Base-by-base conservation (phyloP, 92 coral and sea anemone genomes). In the Scolanthus callimorphus region DNA sequence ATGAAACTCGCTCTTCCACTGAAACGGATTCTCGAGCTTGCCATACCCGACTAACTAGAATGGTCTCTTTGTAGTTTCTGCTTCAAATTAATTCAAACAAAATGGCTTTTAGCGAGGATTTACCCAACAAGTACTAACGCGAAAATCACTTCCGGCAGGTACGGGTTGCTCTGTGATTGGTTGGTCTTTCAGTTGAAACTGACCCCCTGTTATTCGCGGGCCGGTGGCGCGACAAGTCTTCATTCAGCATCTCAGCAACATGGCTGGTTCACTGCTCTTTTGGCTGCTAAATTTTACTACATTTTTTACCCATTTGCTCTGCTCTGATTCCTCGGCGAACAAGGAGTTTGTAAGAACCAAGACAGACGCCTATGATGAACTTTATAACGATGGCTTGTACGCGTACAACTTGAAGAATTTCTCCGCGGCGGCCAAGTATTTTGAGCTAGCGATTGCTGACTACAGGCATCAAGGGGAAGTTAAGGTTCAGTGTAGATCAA, bases 381-480 rank as follows among this genome's bases (percentile, higher is more conserved):
- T 91, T 1, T 91, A 83, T 61, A 74, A 79, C 25, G 97, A 91
- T 28, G 97, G 69, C 3, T 15, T 62, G 24, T 30, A 60, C 37
- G 84, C 96, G 17, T 88, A 88, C 63, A 60, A 60, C 49, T 62
- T 56, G 1, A 80, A 91, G 52, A 71, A 91, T 23, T 91, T 83
- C 81, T 41, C 54, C 38, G 62, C 45, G 24, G 85, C 97, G 11
- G 56, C 65, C 10, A 68, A 61, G 20, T 74, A 61, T 17, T 76
- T 88, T 27, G 96, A 88, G 57, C 90, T 80, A 58, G 97, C 97
- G 0, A 62, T 91, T 9, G 85, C 85, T 4, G 97, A 91, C 64
- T 87, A 75, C 67, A 88, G 65, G 48, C 81, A 88, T 55, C 92
- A 91, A 41, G 66, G 66, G 23, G 76, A 80, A 22, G 85, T 88